Evolutionary conservation across 2,797 vertebrate species (phyloP).

Genomic region (Esox masquinongy): DNA sequence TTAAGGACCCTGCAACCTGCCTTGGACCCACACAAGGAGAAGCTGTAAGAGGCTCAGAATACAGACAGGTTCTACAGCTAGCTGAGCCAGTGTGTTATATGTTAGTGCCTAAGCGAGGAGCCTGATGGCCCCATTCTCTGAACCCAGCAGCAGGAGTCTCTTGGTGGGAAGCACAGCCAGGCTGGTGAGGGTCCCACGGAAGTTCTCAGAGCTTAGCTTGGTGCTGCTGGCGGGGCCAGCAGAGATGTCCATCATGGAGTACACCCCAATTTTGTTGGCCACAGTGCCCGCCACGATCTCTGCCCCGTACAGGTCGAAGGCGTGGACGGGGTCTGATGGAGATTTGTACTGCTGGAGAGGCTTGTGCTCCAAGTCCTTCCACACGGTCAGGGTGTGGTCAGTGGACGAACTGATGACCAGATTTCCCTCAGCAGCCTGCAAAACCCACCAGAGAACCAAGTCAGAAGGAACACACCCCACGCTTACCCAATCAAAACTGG

Average conservation of each 20-base stretch:
- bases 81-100: constrained; percentile 7
- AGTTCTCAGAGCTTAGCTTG: constrained; percentile 97
- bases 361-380: constrained; percentile 96
- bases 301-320: constrained; percentile 89
- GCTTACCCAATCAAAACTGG: background rate
- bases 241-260: constrained; percentile 89
- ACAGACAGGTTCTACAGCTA: constrained; percentile 20
- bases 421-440: constrained; percentile 90
- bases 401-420: constrained; percentile 93
- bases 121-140: constrained; percentile 90
- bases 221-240: constrained; percentile 83
- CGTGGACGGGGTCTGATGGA: constrained; percentile 90
- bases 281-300: constrained; percentile 93
- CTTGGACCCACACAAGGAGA: constrained; percentile 33
- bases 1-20: constrained; percentile 35
- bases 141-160: constrained; percentile 94
- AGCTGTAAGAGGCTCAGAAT: constrained; percentile 39
- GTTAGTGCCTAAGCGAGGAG: constrained; percentile 80
- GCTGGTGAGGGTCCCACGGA: constrained; percentile 95
- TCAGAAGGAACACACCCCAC: constrained; percentile 8
- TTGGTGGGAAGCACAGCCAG: constrained; percentile 93
- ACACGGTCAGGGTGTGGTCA: constrained; percentile 90
- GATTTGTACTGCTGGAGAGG: constrained; percentile 92
- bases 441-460: constrained; percentile 19
- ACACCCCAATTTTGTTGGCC: constrained; percentile 95